These are phyloP conservation scores for Rhizoglyphus robini DNA, from an alignment of 1,140 invertebrate species.

Conservation along the genomic window DNA sequence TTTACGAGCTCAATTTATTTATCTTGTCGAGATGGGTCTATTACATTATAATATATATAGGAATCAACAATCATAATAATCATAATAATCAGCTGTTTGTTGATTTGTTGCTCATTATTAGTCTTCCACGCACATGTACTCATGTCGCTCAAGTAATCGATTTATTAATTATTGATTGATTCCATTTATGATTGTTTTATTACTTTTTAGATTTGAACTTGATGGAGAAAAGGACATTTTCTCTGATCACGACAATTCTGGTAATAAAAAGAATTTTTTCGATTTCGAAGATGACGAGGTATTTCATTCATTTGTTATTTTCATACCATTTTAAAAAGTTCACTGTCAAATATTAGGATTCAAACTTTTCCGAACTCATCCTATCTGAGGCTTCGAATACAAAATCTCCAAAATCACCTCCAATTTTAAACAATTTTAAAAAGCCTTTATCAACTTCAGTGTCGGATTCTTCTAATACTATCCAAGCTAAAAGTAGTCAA, in stretches of 20 bases:
- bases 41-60: too few species aligned
- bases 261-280: slow-evolving; percentile 1
- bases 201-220: too few species aligned
- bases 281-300: slow-evolving; percentile 2
- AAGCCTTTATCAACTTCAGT: not conserved
- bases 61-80: too few species aligned
- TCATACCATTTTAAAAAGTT: not conserved
- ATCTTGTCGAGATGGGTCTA: too few species aligned
- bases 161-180: too few species aligned
- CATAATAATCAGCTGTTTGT: too few species aligned
- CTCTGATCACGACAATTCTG: not conserved
- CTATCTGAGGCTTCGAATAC: not conserved
- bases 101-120: too few species aligned
- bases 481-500: not conserved
- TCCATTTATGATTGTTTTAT: too few species aligned
- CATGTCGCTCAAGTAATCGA: too few species aligned
- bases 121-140: too few species aligned
- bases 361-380: not conserved
- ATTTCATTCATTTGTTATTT: not conserved
- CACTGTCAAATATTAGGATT: not conserved
- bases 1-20: too few species aligned
- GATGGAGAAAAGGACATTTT: not conserved
- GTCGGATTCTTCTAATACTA: not conserved
- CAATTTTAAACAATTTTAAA: not conserved
- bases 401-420: not conserved